Evolutionary conservation across 2,888 invertebrate species (phyloP).

Genomic region (Didymodactylos carnosus): DNA sequence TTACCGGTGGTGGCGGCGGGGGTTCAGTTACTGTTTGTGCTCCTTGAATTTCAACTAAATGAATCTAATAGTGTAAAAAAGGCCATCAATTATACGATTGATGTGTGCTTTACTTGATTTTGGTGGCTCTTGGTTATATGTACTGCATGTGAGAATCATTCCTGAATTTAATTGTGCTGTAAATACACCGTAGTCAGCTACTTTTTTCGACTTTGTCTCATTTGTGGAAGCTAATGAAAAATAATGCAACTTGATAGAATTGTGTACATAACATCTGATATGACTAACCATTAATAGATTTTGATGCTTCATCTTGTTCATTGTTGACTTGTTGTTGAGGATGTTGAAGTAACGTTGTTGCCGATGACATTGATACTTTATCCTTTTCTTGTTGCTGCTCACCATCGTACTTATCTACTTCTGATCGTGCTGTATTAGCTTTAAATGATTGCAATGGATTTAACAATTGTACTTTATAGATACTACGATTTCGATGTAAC

Average conservation of each 20-base stretch:
- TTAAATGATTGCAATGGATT: neutral
- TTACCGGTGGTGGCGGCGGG: neutral
- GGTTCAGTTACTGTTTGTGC: too few relatives aligned
- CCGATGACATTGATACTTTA: too few relatives aligned
- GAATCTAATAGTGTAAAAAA: too few relatives aligned
- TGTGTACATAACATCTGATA: too few relatives aligned
- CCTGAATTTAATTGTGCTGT: neutral
- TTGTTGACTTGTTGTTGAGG: neutral
- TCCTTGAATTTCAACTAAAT: neutral
- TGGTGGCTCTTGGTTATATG: neutral
- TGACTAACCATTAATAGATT: neutral
- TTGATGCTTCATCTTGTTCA: neutral
- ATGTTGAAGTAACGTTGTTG: too few relatives aligned
- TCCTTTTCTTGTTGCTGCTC: too few relatives aligned
- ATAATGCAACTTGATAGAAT: too few relatives aligned
- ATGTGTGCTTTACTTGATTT: too few relatives aligned
- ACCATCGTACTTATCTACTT: too few relatives aligned
- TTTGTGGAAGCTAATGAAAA: too few relatives aligned
- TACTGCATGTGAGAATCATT: neutral
- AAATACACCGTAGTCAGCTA: neutral
- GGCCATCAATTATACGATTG: too few relatives aligned
- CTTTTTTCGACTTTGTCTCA: neutral
- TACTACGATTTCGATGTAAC: neutral
- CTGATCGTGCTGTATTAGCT: too few relatives aligned
- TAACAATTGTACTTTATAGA: neutral